These are phyloP conservation scores for Barbus barbus DNA, from an alignment of 2,113 vertebrate species.

Conservation along the genomic window DNA sequence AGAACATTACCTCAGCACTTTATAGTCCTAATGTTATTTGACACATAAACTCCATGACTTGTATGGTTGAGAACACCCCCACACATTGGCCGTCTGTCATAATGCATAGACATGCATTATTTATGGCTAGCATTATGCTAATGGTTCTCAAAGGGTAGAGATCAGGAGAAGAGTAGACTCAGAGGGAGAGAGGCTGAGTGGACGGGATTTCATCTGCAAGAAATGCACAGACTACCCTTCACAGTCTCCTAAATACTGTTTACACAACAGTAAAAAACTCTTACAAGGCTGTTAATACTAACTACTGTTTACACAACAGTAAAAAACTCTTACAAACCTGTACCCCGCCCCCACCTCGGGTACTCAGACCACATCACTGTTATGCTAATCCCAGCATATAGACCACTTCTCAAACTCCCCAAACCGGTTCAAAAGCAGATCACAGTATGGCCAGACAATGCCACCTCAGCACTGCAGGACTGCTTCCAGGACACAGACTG, in stretches of 20 bases:
- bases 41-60: slow-evolving; percentile 21
- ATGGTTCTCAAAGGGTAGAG: slow-evolving; percentile 71
- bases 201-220: slow-evolving; percentile 32
- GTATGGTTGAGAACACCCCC: slow-evolving; percentile 11
- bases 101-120: slow-evolving; percentile 81
- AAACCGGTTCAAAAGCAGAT: too few species aligned
- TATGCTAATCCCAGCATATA: too few species aligned
- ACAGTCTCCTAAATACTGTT: slow-evolving; percentile 10
- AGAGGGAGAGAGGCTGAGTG: slow-evolving; percentile 27
- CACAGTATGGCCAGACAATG: too few species aligned
- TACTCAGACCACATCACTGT: too few species aligned
- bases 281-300: too few species aligned
- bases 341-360: too few species aligned
- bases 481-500: too few species aligned
- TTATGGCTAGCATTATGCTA: slow-evolving; percentile 80
- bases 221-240: slow-evolving; percentile 31
- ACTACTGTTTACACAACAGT: too few species aligned
- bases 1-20: slow-evolving; percentile 19
- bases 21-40: slow-evolving; percentile 9
- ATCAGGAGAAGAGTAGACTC: slow-evolving; percentile 26
- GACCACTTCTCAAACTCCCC: too few species aligned
- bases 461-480: too few species aligned
- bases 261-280: too few species aligned
- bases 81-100: slow-evolving; percentile 61
- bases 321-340: too few species aligned